Conservation (phyloP, 2,888 invertebrate genomes). For the Pyralis farinalis region DNA sequence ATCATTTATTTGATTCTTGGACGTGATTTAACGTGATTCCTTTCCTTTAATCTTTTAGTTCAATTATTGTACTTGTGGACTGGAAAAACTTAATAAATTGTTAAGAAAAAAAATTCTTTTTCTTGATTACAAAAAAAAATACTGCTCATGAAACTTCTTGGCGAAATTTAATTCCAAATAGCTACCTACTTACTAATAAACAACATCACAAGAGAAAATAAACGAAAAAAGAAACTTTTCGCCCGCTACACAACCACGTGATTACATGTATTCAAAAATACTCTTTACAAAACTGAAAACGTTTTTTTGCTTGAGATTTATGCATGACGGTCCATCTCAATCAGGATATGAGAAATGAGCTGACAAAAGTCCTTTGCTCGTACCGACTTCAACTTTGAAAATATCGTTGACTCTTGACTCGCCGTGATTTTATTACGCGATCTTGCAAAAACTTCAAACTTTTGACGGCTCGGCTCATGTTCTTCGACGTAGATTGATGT, state of each 20-base stretch:
- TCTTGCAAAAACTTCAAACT: conserved; percentile 46
- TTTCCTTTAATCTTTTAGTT: no score
- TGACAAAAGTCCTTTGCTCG: conserved; percentile 46
- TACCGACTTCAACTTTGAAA: conserved; percentile 35
- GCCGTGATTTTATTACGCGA: conserved; percentile 45
- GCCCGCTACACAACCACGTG: conserved; percentile 21
- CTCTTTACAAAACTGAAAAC: conserved; percentile 26
- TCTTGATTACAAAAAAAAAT: no score
- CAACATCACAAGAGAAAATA: conserved; percentile 29
- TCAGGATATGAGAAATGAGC: conserved; percentile 50
- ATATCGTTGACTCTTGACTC: conserved; percentile 35
- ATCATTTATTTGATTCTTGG: no score
- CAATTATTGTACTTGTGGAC: no score
- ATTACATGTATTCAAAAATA: conserved; percentile 13
- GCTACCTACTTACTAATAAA: conserved; percentile 22
- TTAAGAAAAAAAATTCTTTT: no score
- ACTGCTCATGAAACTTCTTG: no score
- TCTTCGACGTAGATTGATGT: conserved; percentile 54
- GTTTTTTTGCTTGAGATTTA: conserved; percentile 32
- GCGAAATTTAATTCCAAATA: no score
- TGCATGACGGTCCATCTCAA: conserved; percentile 42
- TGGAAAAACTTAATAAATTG: no score
- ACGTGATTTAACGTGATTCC: no score
- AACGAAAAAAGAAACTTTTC: no score
- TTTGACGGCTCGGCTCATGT: conserved; percentile 46